Evolutionary conservation across 1,140 invertebrate species (phyloP), one percentile per base, ranked within the genome.

Genomic region (Oreohelix idahoensis): DNA sequence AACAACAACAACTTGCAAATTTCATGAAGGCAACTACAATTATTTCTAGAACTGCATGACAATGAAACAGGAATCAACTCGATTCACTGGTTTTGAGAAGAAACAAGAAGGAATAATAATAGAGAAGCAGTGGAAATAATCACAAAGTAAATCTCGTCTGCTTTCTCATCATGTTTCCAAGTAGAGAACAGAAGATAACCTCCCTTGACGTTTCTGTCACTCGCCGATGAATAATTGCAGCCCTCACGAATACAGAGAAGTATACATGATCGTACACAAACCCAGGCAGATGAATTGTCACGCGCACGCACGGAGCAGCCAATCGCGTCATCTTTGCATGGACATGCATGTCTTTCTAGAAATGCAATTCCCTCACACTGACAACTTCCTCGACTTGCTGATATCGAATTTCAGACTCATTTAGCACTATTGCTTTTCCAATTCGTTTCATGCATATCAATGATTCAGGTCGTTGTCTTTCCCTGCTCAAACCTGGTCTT

Each of bases 381-480:
- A 66, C 71, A 42, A 42, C 71, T 29, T 10, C 42, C 26, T 39
- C 38, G 71, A 42, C 11, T 45, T 74, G 20, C 38, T 39, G 32
- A 32, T 79, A 39, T 63, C 63, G n/a, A 32, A 58, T 79, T 79
- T 66, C 29, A 79, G 51, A 17, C 36, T 17, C 38, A 63, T 42
- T 58, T 58, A 42, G n/a, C 39, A 20, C 58, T 75, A 58, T 36
- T 77, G n/a, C 35, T 53, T 1, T 53, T 49, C 17, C 26, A 36
- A 58, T 77, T 36, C 53, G 32, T 36, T 49, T 42, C n/a, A 39
- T 69, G 77, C 29, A n/a, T 36, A 79, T 58, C 26, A 38, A 66
- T 38, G 38, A 63, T 35, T 69, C 29, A 17, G 35, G 51, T 17
- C 53, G 20, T 20, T 20, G 53, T 20, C 23, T 58, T 58, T 58